Conservation (phyloP, 2,113 vertebrate species). For the Trichomycterus rosablanca region DNA sequence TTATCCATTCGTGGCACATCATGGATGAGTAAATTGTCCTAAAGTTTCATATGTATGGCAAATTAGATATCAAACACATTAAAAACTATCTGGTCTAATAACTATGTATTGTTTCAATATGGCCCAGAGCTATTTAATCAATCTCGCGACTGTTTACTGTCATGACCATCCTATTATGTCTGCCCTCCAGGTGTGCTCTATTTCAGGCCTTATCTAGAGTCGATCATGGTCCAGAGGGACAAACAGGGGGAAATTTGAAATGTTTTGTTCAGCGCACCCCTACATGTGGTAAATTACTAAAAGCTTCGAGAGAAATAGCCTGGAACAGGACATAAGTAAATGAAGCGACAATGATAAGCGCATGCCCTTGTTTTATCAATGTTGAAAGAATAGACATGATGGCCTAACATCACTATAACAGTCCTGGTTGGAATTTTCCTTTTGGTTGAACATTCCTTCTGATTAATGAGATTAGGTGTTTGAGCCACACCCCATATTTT, state of each 20-base stretch:
- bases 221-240: conserved; percentile 3
- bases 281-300: neutral
- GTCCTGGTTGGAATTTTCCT: too few species aligned
- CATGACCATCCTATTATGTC: conserved; percentile 1
- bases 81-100: conserved; percentile 15
- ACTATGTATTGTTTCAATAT: conserved; percentile 11
- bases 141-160: conserved; percentile 6
- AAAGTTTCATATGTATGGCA: neutral
- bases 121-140: conserved; percentile 26
- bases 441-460: too few species aligned
- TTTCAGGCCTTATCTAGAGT: conserved; percentile 22
- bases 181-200: conserved; percentile 9
- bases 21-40: neutral
- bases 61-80: conserved; percentile 3
- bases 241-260: neutral
- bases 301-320: neutral
- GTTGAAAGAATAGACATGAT: too few species aligned
- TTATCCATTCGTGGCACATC: neutral
- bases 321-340: neutral
- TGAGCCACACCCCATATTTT: too few species aligned
- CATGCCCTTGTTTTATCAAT: too few species aligned
- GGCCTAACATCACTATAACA: too few species aligned
- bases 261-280: neutral
- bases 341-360: neutral
- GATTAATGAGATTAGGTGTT: too few species aligned